Base-by-base conservation (phyloP, 2,888 invertebrate genomes). In the Nomada hirtipes region DNA sequence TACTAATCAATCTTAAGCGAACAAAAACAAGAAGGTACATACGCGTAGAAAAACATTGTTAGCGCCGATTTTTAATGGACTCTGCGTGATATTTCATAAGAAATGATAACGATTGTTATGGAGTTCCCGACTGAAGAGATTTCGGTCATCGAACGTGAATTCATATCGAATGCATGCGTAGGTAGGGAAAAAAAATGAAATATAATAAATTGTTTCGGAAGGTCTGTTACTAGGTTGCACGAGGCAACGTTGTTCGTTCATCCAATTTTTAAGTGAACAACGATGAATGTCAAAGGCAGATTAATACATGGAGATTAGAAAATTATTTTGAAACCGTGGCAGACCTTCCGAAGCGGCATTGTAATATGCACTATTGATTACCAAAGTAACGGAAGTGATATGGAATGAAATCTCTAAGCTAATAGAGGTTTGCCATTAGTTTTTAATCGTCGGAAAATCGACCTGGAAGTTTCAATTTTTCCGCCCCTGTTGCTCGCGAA, bases 131-230 rank as follows among this genome's bases (percentile, higher is more conserved):
- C 13, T 10, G 18, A 36, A 59, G n/a, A 18, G 11, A 44, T 65
- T 69, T 61, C 50, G 20, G 36, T 60, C 67, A 52, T 61, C 70
- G n/a, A 76, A 50, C 44, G 57, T 44, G 50, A 74, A 65, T 78
- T 72, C 82, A 82, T 83, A 83, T 83, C 83, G 74, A 71, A 73
- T 74, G 77, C 77, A 82, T 83, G 77, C 61, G 26, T 83, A 82
- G 83, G 55, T 83, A 83, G 83, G 65, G 20, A 73, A 36, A 73
- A 36, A 15, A 64, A 61, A 73, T 67, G 29, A 79, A 72, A 68
- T 61, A 15, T 18, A 50, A 63, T 20, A 26, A 59, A 52, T 42
- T 50, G 26, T 68, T 68, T 72, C 60, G 29, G 74, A 42, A 60
- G 74, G 55, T 70, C 63, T 52, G 20, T 15, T 18, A 44, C 42